Conservation (phyloP, 2,113 vertebrate species). For the Laticauda colubrina region DNA sequence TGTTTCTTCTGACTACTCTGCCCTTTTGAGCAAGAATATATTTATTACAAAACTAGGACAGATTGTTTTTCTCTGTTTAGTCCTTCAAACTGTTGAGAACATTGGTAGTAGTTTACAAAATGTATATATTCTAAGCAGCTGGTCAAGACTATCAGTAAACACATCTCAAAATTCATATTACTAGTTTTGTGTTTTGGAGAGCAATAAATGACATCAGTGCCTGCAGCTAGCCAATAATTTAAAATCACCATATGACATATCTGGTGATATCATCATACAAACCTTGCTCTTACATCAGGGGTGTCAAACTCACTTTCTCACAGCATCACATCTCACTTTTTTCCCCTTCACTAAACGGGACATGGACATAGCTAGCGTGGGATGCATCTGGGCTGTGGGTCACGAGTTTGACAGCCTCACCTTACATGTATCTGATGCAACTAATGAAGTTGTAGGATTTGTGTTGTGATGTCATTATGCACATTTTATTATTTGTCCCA, state of each 20-base stretch:
- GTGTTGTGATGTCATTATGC: not conserved
- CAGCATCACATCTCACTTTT: no score
- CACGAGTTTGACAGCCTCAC: not conserved
- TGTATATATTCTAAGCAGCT: not conserved
- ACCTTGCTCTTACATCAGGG: not conserved
- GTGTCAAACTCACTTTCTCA: no score
- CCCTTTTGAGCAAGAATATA: not conserved
- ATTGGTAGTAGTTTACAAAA: not conserved
- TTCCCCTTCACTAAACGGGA: no score
- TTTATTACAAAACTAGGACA: conserved; percentile 4
- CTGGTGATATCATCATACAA: not conserved
- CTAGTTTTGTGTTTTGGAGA: not conserved
- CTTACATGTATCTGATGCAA: not conserved
- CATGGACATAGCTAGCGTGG: no score
- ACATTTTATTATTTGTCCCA: not conserved
- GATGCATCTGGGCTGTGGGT: no score
- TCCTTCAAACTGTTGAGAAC: not conserved
- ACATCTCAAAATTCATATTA: not conserved
- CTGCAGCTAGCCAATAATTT: not conserved
- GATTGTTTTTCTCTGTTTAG: conserved; percentile 1
- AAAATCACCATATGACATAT: not conserved
- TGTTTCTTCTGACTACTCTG: conserved; percentile 4
- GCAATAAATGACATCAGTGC: not conserved
- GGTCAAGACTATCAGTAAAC: not conserved
- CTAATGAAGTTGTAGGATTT: not conserved